Base-by-base conservation (phyloP, 2,888 invertebrate species). In the Griposia aprilina region DNA sequence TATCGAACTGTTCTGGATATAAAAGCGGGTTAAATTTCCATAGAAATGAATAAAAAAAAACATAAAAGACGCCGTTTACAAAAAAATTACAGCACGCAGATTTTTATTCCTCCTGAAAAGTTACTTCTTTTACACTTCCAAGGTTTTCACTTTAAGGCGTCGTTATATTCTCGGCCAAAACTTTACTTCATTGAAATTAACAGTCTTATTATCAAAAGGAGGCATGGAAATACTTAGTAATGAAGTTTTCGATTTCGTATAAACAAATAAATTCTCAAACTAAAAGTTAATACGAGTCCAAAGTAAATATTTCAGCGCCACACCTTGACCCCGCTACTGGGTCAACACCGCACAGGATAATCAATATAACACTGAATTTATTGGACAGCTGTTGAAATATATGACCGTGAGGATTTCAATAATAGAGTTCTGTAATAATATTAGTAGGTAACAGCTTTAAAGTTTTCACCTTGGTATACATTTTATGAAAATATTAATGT, bases 301-400 rank as follows among this genome's bases (percentile, higher is more conserved):
- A 36, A 70, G 69, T 70, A 81, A 82, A 73, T 82, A 76, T 63
- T 71, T 41, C 41, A 57, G 50, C 52, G 26, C 30, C 23, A 11
- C 41, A 55, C 82, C 82, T 84, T 80, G 74, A 84, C 80, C 80
- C 82, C 45, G 60, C 73, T 50, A 72, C 26, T 85, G 48, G 84
- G 85, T 85, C 85, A 78, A 48, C 77, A 59, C 50, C 68, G 69
- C 41, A 15, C 73, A 57, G 68, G 71, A 82, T 80, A 65, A 82
- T 84, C 80, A 84, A 82, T 82, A 63, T 68, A 65, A 62, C 71
- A 84, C 71, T 80, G 57, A 72, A 72, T 84, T 84, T 84, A 82
- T 84, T 80, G 63, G 67, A 65, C 59, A 71, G 45, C 62, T 63
- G 36, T 41, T 70, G 5, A 74, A 80, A 74, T 52, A 20, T 74